Evolutionary conservation across 2,113 vertebrate species (phyloP).

Genomic region (Serinus canaria): DNA sequence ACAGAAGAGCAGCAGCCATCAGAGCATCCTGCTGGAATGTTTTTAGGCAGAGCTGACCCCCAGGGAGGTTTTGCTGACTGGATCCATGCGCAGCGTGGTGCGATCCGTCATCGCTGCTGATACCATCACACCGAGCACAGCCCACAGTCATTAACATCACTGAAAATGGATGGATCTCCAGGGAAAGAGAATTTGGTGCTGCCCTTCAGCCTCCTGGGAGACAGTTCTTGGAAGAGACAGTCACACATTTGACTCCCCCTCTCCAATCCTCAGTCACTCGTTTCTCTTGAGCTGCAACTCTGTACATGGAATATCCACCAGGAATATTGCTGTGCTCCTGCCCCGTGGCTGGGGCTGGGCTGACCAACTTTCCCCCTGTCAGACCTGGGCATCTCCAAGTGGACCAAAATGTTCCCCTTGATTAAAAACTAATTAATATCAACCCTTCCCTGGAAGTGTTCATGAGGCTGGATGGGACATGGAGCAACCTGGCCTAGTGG

Average conservation of each 20-base stretch:
- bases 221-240: neutral
- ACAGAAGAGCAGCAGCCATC: neutral
- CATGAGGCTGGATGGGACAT: neutral
- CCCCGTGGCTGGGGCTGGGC: neutral
- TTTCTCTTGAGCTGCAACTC: neutral
- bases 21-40: neutral
- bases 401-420: neutral
- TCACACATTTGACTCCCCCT: neutral
- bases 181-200: neutral
- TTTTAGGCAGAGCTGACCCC: neutral
- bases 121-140: neutral
- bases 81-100: neutral
- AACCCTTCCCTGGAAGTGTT: neutral
- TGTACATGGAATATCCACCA: neutral
- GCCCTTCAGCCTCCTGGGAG: constrained; percentile 24
- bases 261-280: neutral
- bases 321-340: neutral
- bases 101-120: neutral
- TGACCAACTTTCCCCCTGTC: neutral
- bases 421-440: neutral
- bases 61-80: neutral
- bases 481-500: neutral
- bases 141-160: neutral
- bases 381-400: neutral
- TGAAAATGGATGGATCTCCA: neutral